Base-by-base conservation (phyloP, 2,797 vertebrate species). In the Sorex maritimensis region DNA sequence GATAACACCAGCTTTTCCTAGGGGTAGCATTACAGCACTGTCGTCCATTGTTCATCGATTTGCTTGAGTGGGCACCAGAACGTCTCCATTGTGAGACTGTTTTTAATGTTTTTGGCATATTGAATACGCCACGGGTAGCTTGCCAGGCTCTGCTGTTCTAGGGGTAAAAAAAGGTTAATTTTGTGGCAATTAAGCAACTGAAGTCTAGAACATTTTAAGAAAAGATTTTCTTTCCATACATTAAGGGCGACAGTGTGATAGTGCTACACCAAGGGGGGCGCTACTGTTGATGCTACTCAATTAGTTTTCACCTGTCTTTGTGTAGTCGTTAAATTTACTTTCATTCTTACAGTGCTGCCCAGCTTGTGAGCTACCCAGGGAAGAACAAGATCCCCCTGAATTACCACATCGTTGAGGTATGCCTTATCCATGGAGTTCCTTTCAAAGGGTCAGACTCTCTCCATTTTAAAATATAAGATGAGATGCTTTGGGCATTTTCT, bases 301-400 rank as follows among this genome's bases (percentile, higher is more conserved):
- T 80, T 41, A 81, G 65, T 80, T 77, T 46, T 83, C 14, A 1
- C 80, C 0, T 81, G 3, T 92, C 75, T 95, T 67, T 84, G 10
- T 94, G 9, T 12, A 3, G 83, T 93, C 92, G 78, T 72, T 81
- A 79, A 92, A 41, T 91, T 82, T 63, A 1, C 73, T 97, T 92
- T 80, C 94, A 44, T 94, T 30, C 30, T 69, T 8, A 41, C 10
- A 99, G 99, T 96, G 99, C 99, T 94, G 98, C 98, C 26, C 98
- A 99, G 97, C 97, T 99, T 81, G 98, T 99, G 93, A 99, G 99
- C 97, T 99, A 99, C 94, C 99, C 99, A 6, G 99, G 99, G 78
- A 99, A 99, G 95, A 99, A 99, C 96, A 99, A 99, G 98, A 99
- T 99, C 95, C 99, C 99, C 0, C 98, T 99, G 96, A 99, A 99